Evolutionary conservation across 2,888 invertebrate species (phyloP).

Genomic region (Acleris holmiana): DNA sequence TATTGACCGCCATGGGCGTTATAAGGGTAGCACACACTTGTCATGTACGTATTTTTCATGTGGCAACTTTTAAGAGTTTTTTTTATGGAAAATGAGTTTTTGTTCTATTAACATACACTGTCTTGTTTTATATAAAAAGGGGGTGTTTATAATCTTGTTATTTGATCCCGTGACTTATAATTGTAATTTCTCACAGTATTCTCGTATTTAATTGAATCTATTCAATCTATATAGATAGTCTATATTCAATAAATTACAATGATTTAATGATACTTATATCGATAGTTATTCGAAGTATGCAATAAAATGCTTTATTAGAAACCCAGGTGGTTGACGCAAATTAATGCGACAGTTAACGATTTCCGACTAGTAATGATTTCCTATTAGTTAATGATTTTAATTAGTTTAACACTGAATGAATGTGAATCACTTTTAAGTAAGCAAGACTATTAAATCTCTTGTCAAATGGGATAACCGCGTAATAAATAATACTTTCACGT

Average conservation of each 20-base stretch:
- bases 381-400: constrained; percentile 23
- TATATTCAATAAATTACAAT: background rate
- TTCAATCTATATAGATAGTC: background rate
- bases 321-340: constrained; percentile 11
- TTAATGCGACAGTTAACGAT: constrained; percentile 18
- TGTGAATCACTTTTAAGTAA: no score
- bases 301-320: background rate
- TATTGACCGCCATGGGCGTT: no score
- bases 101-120: no score
- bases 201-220: background rate
- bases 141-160: no score
- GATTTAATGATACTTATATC: background rate
- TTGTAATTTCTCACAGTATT: background rate
- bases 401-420: constrained; percentile 12
- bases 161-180: background rate
- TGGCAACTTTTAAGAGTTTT: no score
- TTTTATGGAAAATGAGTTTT: no score
- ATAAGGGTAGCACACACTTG: no score
- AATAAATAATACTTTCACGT: no score
- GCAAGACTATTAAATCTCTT: no score
- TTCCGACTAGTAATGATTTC: constrained; percentile 29
- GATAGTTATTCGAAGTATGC: background rate
- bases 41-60: no score
- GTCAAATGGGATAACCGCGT: no score
- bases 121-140: no score